Percentiles rank a stretch among this genome's conserved stretches.
phyloP scores from a whole-genome alignment of 2,888 invertebrate species.

The Drosophila acutilabella region DNA sequence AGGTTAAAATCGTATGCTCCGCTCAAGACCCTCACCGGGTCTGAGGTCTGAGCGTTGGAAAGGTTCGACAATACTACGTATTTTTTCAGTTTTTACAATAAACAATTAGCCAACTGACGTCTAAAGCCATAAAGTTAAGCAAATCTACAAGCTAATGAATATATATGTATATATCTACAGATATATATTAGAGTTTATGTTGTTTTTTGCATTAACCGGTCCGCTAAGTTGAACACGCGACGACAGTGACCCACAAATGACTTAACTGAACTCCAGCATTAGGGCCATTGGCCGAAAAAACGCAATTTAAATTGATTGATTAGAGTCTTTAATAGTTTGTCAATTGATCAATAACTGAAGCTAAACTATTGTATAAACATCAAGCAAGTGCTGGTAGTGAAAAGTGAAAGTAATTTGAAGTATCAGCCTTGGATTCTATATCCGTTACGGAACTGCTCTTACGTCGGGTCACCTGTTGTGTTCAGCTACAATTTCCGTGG shows the following conservation, averaged over 20 bases:
- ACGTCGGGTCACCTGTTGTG: slow-evolving; percentile 37
- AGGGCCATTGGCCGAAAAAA: slow-evolving; percentile 32
- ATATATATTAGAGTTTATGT: not conserved
- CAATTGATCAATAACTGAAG: slow-evolving; percentile 14
- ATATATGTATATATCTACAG: slow-evolving; percentile 11
- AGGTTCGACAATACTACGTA: slow-evolving; percentile 50
- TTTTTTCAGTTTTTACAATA: slow-evolving; percentile 35
- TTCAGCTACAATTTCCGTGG: slow-evolving; percentile 44
- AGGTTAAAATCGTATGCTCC: slow-evolving; percentile 51
- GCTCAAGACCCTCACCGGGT: slow-evolving; percentile 38
- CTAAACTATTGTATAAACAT: slow-evolving; percentile 4
- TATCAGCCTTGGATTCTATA: slow-evolving; percentile 40
- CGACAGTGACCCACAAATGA: slow-evolving; percentile 65
- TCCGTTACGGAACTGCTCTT: slow-evolving; percentile 50
- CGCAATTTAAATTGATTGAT: slow-evolving; percentile 7
- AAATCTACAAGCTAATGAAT: slow-evolving; percentile 31
- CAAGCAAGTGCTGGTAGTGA: not conserved
- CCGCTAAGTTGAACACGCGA: slow-evolving; percentile 30
- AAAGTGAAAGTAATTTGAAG: slow-evolving; percentile 47
- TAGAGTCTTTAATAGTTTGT: not conserved
- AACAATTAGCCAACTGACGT: slow-evolving; percentile 33
- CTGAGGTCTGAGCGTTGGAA: slow-evolving; percentile 46
- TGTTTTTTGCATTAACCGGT: slow-evolving; percentile 15
- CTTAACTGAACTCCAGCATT: slow-evolving; percentile 18
- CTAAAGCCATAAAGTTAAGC: slow-evolving; percentile 11